Evolutionary conservation across 2,113 vertebrate species (phyloP).

Genomic region (Eidolon helvum): DNA sequence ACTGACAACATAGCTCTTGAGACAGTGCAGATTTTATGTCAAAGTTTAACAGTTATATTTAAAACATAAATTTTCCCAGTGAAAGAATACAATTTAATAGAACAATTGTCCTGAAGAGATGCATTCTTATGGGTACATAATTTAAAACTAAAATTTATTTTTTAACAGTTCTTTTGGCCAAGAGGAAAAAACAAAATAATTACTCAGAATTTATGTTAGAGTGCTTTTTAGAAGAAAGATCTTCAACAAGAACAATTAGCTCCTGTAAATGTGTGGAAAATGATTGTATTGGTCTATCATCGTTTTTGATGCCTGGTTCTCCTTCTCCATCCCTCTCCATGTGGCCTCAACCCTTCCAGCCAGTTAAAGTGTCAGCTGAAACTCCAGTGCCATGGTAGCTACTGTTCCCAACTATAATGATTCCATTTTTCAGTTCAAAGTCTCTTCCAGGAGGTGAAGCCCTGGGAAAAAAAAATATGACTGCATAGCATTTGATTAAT

Average conservation of each 20-base stretch:
- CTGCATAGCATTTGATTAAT: background rate
- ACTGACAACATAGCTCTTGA: background rate
- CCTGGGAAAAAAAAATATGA: background rate
- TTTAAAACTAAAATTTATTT: background rate
- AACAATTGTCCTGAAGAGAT: background rate
- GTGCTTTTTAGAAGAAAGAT: background rate
- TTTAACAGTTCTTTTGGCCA: background rate
- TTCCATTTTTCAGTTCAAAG: background rate
- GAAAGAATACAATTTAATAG: background rate
- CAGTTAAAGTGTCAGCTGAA: background rate
- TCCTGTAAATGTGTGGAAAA: background rate
- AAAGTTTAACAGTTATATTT: background rate
- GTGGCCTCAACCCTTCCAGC: background rate
- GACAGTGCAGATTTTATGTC: background rate
- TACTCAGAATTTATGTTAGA: background rate
- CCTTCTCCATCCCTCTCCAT: background rate
- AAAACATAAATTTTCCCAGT: slow-evolving; percentile 17
- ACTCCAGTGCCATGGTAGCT: background rate
- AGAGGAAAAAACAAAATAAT: background rate
- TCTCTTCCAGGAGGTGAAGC: background rate
- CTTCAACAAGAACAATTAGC: background rate
- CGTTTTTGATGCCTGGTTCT: background rate
- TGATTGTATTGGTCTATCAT: background rate
- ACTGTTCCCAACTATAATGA: too few species aligned
- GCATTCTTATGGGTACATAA: background rate